These are phyloP conservation scores for Phytoseiulus persimilis DNA, from an alignment of 2,888 invertebrate species.

Conservation along the genomic window DNA sequence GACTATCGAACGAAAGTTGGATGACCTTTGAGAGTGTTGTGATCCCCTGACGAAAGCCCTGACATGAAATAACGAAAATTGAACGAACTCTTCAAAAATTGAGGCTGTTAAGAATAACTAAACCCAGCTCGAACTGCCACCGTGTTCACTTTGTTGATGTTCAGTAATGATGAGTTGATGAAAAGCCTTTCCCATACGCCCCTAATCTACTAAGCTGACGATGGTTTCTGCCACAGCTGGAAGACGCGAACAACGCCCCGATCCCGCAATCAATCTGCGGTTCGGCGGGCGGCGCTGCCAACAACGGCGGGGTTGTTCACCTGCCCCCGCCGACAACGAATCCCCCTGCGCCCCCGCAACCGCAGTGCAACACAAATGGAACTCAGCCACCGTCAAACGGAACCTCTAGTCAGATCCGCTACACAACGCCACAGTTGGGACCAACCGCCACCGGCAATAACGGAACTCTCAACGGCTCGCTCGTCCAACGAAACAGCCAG, in stretches of 20 bases:
- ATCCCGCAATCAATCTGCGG: background rate
- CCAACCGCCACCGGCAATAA: background rate
- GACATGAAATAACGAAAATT: too few relatives aligned
- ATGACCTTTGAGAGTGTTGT: too few relatives aligned
- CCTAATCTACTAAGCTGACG: background rate
- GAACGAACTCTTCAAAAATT: background rate
- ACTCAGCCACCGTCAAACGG: constrained; percentile 22
- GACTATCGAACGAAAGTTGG: too few relatives aligned
- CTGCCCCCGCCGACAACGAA: constrained; percentile 19
- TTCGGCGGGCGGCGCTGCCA: constrained; percentile 9
- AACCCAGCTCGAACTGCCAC: background rate
- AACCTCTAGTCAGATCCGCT: constrained; percentile 36
- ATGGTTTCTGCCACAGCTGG: background rate
- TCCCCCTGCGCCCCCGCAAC: constrained; percentile 26
- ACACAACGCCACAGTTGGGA: constrained; percentile 28
- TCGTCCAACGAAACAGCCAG: constrained; percentile 30
- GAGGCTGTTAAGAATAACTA: background rate
- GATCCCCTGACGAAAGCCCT: too few relatives aligned
- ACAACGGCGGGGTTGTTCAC: background rate
- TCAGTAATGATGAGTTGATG: background rate
- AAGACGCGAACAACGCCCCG: background rate
- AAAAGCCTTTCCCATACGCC: background rate
- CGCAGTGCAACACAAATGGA: constrained; percentile 27
- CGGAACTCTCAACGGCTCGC: background rate
- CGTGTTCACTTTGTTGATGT: background rate